Conservation (phyloP, 35 echinoderm and acorn worm genomes). For the Patiria miniata region DNA sequence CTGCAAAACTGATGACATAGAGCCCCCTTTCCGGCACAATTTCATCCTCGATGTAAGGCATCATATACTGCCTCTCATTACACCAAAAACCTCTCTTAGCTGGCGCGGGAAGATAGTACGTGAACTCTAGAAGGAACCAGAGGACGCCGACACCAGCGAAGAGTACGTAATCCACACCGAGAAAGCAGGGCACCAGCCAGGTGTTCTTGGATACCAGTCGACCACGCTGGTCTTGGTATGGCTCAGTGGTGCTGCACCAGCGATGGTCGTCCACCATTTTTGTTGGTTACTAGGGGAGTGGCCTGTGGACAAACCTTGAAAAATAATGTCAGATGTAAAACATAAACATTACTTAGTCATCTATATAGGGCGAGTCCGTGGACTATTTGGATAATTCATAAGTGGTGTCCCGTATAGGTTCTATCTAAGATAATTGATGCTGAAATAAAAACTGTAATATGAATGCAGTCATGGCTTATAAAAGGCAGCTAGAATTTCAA, state of each 20-base stretch:
- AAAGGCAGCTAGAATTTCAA: no score
- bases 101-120: background rate
- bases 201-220: slow-evolving; percentile 17
- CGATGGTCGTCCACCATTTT: slow-evolving; percentile 18
- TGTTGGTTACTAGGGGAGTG: background rate
- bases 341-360: no score
- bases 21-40: slow-evolving; percentile 3
- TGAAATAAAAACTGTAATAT: no score
- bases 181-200: slow-evolving; percentile 7
- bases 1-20: slow-evolving; percentile 2
- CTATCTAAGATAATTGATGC: no score
- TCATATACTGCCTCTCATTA: background rate
- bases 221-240: background rate
- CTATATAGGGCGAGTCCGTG: no score
- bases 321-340: no score
- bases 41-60: background rate
- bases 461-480: no score
- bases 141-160: background rate
- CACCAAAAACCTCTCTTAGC: background rate
- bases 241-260: slow-evolving; percentile 7
- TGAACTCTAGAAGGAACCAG: slow-evolving; percentile 1
- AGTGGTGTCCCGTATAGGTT: no score
- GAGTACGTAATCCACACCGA: background rate
- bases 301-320: no score
- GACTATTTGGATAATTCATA: no score